Evolutionary conservation across 2,888 invertebrate species (phyloP), one percentile per base, ranked within the genome.

Genomic region (Margaritifera margaritifera): DNA sequence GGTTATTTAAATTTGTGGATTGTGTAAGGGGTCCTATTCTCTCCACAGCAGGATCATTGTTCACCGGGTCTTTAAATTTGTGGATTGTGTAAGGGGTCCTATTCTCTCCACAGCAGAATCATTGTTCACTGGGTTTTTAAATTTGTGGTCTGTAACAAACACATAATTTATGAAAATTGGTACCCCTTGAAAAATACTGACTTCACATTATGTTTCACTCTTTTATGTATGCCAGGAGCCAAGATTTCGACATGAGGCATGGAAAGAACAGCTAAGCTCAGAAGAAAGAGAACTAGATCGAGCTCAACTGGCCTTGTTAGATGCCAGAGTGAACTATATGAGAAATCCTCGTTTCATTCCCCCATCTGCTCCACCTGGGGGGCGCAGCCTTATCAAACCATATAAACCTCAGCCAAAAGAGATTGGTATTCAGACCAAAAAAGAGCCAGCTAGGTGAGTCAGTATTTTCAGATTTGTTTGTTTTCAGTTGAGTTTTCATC

Each of bases 251-350:
- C 73, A 69, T 66, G 76, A 77, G 69, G 81, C 80, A 4, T 90
- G 89, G 89, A 87, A 87, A 71, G 75, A 83, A 15, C 87, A 87
- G 69, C 72, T 88, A 75, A 80, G 72, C 62, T 82, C 85, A 62
- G 86, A 86, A 22, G 80, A 84, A 66, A 67, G 89, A 59, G 84
- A 86, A 64, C 65, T 68, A 20, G 85, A 86, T 51, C 75, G 87
- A 54, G 72, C 69, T 3, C 84, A 82, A 58, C 72, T 90, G 42
- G 84, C 84, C 51, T 82, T 82, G 58, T 75, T 89, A 27, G 82
- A 89, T 55, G 81, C 84, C n/a, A 84, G 82, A 63, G 80, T 84
- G 2, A 85, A 87, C 74, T 89, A 81, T 72, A 71, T 84, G 42
- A 80, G 83, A 15, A 89, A 89, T 74, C 88, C 88, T 20, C 82